Conservation (phyloP, 23 tunicate genomes). For the Ascidia mentula region DNA sequence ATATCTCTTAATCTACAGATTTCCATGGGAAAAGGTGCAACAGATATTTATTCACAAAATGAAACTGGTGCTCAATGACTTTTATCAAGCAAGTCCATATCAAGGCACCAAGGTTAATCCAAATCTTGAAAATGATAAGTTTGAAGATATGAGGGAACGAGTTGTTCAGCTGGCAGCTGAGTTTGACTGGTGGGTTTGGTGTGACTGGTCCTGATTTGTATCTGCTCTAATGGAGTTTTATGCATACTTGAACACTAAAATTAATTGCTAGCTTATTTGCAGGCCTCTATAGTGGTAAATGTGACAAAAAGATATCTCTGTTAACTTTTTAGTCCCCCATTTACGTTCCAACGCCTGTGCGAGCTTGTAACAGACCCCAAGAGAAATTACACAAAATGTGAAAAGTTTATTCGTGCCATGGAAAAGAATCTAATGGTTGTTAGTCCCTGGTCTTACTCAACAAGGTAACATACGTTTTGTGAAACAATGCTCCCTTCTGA, state of each 20-base stretch:
- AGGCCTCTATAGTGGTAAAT: not conserved
- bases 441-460: constrained; percentile 63
- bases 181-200: constrained; percentile 57
- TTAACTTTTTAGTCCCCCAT: constrained; percentile 53
- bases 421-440: constrained; percentile 93
- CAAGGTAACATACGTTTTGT: constrained; percentile 28
- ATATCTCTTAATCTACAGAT: constrained; percentile 17
- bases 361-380: constrained; percentile 73
- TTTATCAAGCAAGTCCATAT: constrained; percentile 48
- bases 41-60: constrained; percentile 56
- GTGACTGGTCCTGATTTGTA: not conserved
- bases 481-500: too few relatives aligned
- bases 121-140: constrained; percentile 67
- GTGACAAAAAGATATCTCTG: not conserved
- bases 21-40: constrained; percentile 69
- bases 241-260: not conserved
- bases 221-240: too few relatives aligned
- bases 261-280: not conserved
- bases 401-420: constrained; percentile 90
- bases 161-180: constrained; percentile 40
- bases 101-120: constrained; percentile 61
- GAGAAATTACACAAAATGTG: constrained; percentile 83
- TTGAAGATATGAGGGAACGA: constrained; percentile 79
- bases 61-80: constrained; percentile 61
- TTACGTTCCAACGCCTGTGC: constrained; percentile 92